Base-by-base conservation (phyloP, 1,140 invertebrate genomes). In the Araneus ventricosus region DNA sequence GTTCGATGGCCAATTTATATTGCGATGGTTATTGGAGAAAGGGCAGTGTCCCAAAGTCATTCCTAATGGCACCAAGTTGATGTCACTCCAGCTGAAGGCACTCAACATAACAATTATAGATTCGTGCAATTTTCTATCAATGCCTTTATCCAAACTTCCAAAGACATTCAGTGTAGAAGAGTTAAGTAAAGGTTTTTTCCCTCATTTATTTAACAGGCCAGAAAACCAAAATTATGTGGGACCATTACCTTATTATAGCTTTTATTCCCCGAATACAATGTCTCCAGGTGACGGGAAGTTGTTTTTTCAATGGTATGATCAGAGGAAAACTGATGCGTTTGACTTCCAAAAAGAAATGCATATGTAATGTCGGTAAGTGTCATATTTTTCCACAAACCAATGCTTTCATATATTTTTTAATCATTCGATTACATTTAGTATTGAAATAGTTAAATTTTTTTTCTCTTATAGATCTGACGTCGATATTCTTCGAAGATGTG, bases 71-170 rank as follows among this genome's bases (percentile, higher is more conserved):
- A 34, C 70, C 82, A n/a, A 41, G 2, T n/a, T 63, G 85, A n/a
- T 7, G 10, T 4, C 22, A 37, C 27, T 30, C 27, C 2, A 30
- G 45, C n/a, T 27, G 52, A 30, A 17, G 63, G 57, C 30, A 87
- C 92, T 87, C n/a, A 30, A 24, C 14, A 87, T 6, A 88, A 92
- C n/a, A n/a, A n/a, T n/a, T n/a, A n/a, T n/a, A 24, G 61, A 92
- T 70, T 79, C 22, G 0, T 79, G n/a, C 24, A 92, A 93, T 85
- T 94, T 94, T 93, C 67, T 94, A 3, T 93, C 92, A n/a, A 93
- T 94, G 94, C 34, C 80, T 17, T 30, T 91, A 17, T n/a, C 93
- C 22, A 37, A 70, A 34, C 45, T 94, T 6, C 88, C 88, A 17
- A 87, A 57, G 27, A 63, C 61, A 30, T 94, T 94, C 92, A 70